Evolutionary conservation across 2,113 vertebrate genomes (phyloP).

Genomic region (Chamaetylas fuelleborni): DNA sequence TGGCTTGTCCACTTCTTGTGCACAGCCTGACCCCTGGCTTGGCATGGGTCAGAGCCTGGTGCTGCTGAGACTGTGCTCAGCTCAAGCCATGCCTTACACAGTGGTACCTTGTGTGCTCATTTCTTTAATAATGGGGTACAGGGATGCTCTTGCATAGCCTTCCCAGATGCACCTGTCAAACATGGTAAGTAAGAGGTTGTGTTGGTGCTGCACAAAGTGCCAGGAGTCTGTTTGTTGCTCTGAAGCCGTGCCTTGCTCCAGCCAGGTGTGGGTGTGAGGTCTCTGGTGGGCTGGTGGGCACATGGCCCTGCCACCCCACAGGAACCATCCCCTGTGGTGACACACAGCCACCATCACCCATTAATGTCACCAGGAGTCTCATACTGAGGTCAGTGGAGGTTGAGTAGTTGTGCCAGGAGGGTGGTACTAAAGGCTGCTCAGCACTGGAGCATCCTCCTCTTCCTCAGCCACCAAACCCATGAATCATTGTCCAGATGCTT

Average conservation of each 20-base stretch:
- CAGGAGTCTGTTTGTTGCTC: background rate
- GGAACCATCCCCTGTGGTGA: background rate
- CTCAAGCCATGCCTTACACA: background rate
- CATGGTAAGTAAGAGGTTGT: background rate
- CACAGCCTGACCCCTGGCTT: background rate
- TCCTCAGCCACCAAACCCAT: background rate
- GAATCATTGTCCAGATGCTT: accelerated
- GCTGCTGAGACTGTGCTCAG: background rate
- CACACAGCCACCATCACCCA: background rate
- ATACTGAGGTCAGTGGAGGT: accelerated
- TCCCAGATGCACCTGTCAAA: background rate
- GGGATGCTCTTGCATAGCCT: background rate
- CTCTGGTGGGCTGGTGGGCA: background rate
- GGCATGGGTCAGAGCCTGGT: background rate
- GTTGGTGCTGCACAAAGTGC: background rate
- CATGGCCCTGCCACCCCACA: background rate
- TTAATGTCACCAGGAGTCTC: background rate
- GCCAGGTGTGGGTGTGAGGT: background rate
- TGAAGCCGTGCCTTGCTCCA: background rate
- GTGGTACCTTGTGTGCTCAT: background rate
- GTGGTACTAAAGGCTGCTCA: background rate
- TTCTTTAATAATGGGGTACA: background rate
- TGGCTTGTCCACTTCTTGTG: background rate
- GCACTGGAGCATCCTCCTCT: background rate
- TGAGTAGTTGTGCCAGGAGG: background rate